A percentile compares a stretch with the other conserved stretches of the same genome.
These are phyloP conservation scores for Syrrhaptes paradoxus DNA, from an alignment of 2,113 vertebrate species.

Conservation along the genomic window DNA sequence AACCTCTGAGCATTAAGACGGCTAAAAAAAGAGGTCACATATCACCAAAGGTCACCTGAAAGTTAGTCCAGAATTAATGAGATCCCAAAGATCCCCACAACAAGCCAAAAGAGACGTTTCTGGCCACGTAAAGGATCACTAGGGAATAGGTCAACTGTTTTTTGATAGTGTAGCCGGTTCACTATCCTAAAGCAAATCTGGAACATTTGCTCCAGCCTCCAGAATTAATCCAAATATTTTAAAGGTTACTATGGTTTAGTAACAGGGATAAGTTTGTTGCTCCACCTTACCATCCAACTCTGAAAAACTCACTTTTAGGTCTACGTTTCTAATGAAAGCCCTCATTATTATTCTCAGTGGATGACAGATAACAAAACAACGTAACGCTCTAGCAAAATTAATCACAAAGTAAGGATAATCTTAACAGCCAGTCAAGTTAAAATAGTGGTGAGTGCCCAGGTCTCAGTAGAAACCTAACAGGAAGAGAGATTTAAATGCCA, in stretches of 20 bases:
- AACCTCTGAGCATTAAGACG: background rate
- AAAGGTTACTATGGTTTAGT: background rate
- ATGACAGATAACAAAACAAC: background rate
- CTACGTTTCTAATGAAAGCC: background rate
- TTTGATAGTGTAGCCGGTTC: background rate
- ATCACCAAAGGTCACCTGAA: background rate
- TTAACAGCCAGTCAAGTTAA: background rate
- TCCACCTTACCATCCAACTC: background rate
- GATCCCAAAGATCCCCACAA: background rate
- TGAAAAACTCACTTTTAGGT: background rate
- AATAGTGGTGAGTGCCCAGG: background rate
- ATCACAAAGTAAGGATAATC: background rate
- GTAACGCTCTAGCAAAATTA: background rate
- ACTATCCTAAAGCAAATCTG: background rate
- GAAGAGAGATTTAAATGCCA: background rate
- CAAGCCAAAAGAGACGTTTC: background rate
- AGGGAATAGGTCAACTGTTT: background rate
- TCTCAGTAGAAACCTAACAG: background rate
- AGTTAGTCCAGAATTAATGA: background rate
- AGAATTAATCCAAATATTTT: background rate
- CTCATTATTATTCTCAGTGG: background rate
- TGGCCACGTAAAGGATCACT: background rate
- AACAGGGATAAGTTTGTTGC: background rate
- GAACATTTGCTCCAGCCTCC: background rate
- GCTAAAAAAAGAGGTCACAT: background rate